Evolutionary conservation across 2,113 vertebrate species (phyloP).

Genomic region (Planiliza haematocheilus): DNA sequence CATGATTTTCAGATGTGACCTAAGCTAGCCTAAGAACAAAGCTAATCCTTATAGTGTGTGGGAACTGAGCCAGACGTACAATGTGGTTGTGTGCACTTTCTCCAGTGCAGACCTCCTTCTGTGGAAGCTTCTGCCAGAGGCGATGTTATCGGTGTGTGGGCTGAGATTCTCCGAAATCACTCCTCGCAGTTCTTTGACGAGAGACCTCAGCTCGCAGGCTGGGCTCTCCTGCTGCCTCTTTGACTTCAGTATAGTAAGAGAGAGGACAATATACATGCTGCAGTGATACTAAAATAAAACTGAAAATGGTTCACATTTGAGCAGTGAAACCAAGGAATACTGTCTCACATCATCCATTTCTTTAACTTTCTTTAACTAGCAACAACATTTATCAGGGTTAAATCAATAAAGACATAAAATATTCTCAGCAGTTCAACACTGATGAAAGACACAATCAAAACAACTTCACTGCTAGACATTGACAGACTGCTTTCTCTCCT

Average conservation of each 20-base stretch:
- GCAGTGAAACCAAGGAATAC: background rate
- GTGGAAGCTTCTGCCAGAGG: conserved; percentile 20
- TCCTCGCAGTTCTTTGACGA: conserved; percentile 76
- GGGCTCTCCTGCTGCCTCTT: conserved; percentile 73
- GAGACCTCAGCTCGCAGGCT: conserved; percentile 75
- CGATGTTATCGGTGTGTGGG: conserved; percentile 46
- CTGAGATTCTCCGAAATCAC: conserved; percentile 73
- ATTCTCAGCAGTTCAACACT: background rate
- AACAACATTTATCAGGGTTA: background rate
- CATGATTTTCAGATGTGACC: conserved; percentile 59
- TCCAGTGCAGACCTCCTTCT: conserved; percentile 70
- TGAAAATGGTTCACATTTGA: background rate
- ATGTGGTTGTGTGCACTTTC: conserved; percentile 36
- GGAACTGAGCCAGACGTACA: conserved; percentile 62
- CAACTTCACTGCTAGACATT: conserved; percentile 20
- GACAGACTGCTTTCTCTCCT: conserved; percentile 5
- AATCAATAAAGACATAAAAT: conserved; percentile 8
- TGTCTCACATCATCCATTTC: background rate
- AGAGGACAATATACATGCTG: conserved; percentile 8
- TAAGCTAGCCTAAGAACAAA: conserved; percentile 37
- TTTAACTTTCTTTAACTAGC: background rate
- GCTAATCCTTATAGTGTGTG: conserved; percentile 59
- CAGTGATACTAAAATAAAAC: background rate
- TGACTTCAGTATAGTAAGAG: conserved; percentile 50
- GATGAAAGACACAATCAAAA: conserved; percentile 4